These are phyloP conservation scores for Mormyrus hasselquistii DNA, from an alignment of 2,797 vertebrate species.

Conservation along the genomic window DNA sequence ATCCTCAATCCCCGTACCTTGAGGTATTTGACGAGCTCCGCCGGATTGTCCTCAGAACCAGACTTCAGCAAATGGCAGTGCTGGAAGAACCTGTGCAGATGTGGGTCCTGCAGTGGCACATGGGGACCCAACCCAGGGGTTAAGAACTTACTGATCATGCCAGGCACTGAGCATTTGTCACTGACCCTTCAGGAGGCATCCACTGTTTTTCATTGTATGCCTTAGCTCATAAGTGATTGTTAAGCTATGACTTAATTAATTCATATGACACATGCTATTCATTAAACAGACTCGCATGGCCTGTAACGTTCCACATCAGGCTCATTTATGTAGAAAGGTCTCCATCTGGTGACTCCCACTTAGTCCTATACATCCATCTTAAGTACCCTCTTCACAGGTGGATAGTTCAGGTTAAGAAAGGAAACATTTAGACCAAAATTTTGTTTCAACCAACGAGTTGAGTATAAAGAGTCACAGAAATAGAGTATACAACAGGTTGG, in stretches of 20 bases:
- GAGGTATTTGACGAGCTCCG: constrained; percentile 87
- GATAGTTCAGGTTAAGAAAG: not conserved
- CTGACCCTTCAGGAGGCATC: not conserved
- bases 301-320: not conserved
- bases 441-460: not conserved
- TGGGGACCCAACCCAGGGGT: not conserved
- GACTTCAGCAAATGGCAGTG: constrained; percentile 80
- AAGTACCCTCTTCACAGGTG: not conserved
- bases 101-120: constrained; percentile 71
- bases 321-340: not conserved
- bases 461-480: not conserved
- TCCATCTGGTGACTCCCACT: not conserved
- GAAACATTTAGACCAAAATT: not conserved
- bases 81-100: constrained; percentile 92
- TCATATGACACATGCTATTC: not conserved
- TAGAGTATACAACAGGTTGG: not conserved
- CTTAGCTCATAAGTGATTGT: not conserved
- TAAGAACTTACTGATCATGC: not conserved
- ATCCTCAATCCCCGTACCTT: constrained; percentile 64
- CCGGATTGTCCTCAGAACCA: constrained; percentile 71
- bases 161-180: not conserved
- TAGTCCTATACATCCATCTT: not conserved
- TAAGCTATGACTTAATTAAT: not conserved
- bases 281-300: not conserved
- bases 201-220: not conserved